These are phyloP conservation scores for Sceliomorpha sp. DNA, from an alignment of 2,888 invertebrate genomes.

Conservation along the genomic window DNA sequence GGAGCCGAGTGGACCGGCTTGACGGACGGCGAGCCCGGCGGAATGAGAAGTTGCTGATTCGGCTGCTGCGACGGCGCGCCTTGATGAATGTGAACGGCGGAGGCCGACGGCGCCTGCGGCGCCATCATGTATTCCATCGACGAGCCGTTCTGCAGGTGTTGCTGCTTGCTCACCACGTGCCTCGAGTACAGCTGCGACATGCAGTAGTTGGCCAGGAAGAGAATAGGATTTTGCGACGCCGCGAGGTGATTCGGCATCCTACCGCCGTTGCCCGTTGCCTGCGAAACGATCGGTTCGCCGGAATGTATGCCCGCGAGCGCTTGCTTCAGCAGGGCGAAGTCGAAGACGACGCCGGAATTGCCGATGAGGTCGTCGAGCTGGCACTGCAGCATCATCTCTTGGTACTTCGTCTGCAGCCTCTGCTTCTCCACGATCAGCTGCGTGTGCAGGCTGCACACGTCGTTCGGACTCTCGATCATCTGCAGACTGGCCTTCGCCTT, in stretches of 20 bases:
- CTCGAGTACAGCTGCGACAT: conserved; percentile 87
- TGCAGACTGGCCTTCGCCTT: conserved; percentile 84
- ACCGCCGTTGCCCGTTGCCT: conserved; percentile 67
- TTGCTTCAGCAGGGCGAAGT: conserved; percentile 85
- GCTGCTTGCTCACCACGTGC: conserved; percentile 84
- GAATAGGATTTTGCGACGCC: conserved; percentile 85
- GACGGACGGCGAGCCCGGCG: conserved; percentile 76
- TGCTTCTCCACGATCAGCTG: conserved; percentile 85
- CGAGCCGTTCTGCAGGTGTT: conserved; percentile 82
- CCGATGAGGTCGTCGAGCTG: conserved; percentile 87
- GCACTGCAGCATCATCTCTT: conserved; percentile 87
- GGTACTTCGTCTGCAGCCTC: conserved; percentile 85
- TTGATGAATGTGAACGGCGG: conserved; percentile 80
- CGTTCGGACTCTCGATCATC: conserved; percentile 83
- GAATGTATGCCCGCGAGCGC: conserved; percentile 84
- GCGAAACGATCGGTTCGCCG: conserved; percentile 81
- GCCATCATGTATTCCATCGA: conserved; percentile 73
- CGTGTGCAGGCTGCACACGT: conserved; percentile 84
- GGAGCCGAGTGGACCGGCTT: conserved; percentile 68
- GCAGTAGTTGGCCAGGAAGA: conserved; percentile 89
- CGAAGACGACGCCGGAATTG: conserved; percentile 85
- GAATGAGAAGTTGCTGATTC: conserved; percentile 69
- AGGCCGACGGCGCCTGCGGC: conserved; percentile 69
- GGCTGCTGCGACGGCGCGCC: conserved; percentile 72
- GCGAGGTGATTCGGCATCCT: conserved; percentile 71